Evolutionary conservation across 2,888 invertebrate genomes (phyloP), one percentile per base, ranked within the genome.

Genomic region (Metopia argyrocephala): DNA sequence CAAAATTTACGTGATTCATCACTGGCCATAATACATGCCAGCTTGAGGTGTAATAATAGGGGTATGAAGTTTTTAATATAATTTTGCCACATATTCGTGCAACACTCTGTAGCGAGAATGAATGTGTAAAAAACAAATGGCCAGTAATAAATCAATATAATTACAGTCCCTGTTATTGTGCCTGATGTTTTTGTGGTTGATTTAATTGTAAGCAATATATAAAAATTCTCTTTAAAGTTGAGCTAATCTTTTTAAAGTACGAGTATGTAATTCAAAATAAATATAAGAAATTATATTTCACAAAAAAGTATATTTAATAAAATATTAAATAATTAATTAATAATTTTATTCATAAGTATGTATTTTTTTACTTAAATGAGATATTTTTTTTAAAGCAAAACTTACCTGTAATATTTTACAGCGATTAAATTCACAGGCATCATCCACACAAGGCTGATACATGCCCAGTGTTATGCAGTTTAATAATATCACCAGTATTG

Each of bases 401-500:
- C 92, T 92, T 91, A 97, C 97, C 95, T 97, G 96, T 89, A 97
- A 92, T 91, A 97, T 96, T 91, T 96, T 95, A 92, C 97, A 97
- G 88, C 97, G 93, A 91, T 95, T 96, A 85, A 95, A 95, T 83
- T 94, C 92, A 91, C 99, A 99, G 86, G 94, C 93, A 87, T 97
- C 96, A 91, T 98, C 98, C 87, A 96, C 96, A 91, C 99, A 99
- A 25, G 99, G 99, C 91, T 98, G 97, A 92, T 99, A 99, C 99
- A 99, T 99, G 82, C 99, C 99, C 87, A 99, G 93, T 15, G 99
- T 99, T 85, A 99, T 93, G 92, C 99, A 99, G 93, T 99, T 99
- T 89, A 99, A 93, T 86, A 99, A 92, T 89, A 99, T 99, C 84
- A 99, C 98, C 91, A 97, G 93, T 96, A 99, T 99, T 88, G 98